phyloP scores from a whole-genome alignment of 2,888 invertebrate genomes.

The Caradrina kadenii region DNA sequence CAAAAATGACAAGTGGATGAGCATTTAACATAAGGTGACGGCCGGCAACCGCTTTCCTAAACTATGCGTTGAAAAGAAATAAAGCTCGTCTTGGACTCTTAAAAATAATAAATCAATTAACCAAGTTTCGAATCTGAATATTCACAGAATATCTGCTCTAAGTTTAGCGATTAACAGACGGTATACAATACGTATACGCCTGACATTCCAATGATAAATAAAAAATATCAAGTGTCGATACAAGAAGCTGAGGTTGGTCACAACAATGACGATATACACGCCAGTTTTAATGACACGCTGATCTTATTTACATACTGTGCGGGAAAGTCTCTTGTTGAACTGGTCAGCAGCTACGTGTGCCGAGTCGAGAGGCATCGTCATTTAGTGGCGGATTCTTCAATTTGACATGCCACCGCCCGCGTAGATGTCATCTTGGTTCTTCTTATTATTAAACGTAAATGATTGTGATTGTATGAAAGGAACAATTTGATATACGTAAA shows the following conservation, averaged over 20 bases:
- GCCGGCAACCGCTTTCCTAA: no score
- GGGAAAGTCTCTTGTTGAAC: conserved; percentile 70
- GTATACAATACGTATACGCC: conserved; percentile 19
- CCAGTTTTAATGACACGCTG: conserved; percentile 69
- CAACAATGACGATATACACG: conserved; percentile 75
- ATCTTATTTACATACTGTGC: conserved; percentile 70
- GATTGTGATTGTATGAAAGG: conserved; percentile 18
- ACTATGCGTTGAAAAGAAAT: no score
- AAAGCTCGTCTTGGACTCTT: neutral
- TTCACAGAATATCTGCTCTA: conserved; percentile 13
- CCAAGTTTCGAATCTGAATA: conserved; percentile 1
- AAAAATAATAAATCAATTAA: conserved; percentile 1
- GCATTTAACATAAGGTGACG: no score
- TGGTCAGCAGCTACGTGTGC: conserved; percentile 66
- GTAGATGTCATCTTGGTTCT: conserved; percentile 55
- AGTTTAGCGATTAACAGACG: conserved; percentile 25
- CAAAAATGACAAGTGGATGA: no score
- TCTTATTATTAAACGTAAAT: conserved; percentile 26
- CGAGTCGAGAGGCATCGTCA: conserved; percentile 72
- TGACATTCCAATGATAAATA: conserved; percentile 79
- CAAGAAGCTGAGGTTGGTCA: conserved; percentile 79
- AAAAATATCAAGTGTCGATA: conserved; percentile 83
- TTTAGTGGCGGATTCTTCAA: conserved; percentile 74
- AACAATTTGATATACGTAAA: neutral
- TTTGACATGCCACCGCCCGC: conserved; percentile 75